Percentiles rank a stretch among this genome's conserved stretches.
Conservation (phyloP, 2,888 invertebrate genomes). For the Acanthosepion esculentum region DNA sequence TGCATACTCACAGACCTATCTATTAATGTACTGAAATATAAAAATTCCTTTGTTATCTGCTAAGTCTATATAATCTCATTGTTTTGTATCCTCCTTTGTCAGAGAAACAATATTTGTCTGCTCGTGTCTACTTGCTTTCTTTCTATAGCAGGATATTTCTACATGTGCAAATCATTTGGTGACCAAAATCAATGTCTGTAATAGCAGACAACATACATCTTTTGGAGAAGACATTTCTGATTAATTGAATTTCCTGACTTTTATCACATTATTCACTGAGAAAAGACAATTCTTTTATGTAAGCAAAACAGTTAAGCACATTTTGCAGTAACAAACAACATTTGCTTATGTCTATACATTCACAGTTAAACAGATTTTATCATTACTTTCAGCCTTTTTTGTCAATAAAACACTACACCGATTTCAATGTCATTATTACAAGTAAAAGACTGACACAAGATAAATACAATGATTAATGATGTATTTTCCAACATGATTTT, state of each 20-base stretch:
- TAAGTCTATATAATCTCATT: neutral
- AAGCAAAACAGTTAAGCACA: neutral
- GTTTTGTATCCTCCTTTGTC: neutral
- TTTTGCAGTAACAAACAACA: neutral
- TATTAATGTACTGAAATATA: neutral
- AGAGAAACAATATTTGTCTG: neutral
- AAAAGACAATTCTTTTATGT: neutral
- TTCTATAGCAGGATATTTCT: neutral
- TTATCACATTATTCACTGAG: conserved; percentile 11
- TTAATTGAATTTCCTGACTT: conserved; percentile 8
- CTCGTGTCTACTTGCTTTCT: neutral
- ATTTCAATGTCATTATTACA: conserved; percentile 13
- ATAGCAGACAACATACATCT: conserved; percentile 21
- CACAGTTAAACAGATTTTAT: neutral
- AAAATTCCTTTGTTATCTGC: neutral
- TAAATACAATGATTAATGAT: conserved; percentile 15
- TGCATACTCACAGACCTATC: neutral
- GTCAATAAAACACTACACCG: neutral
- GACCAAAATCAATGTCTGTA: neutral
- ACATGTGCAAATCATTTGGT: conserved; percentile 33
- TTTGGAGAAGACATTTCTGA: neutral
- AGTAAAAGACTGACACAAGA: neutral
- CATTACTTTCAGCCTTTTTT: neutral
- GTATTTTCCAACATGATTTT: neutral
- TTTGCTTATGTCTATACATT: neutral